These are phyloP conservation scores for Umimayanthus kanabou DNA, from an alignment of 92 coral and sea anemone genomes.

Conservation along the genomic window DNA sequence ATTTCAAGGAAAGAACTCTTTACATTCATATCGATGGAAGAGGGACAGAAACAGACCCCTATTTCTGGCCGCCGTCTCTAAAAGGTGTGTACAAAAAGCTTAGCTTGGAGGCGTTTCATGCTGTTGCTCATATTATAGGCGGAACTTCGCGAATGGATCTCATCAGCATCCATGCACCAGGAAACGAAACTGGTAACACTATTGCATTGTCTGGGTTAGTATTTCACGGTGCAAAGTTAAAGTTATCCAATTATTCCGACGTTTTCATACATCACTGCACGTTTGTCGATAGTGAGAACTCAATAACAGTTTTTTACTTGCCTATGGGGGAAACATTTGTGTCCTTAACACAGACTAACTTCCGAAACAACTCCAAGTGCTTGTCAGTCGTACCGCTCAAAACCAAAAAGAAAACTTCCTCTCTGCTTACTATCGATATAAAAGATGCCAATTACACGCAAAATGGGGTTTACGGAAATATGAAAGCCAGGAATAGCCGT, in stretches of 20 bases:
- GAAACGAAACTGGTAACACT: neutral
- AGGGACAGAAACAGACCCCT: neutral
- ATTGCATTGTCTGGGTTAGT: neutral
- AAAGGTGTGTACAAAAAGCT: conserved; percentile 2
- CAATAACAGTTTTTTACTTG: neutral
- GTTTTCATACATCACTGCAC: neutral
- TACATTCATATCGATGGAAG: conserved; percentile 20
- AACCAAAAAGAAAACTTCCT: no score
- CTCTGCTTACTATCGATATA: neutral
- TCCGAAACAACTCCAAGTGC: conserved; percentile 1
- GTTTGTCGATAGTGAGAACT: neutral
- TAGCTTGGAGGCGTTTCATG: neutral
- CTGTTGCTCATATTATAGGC: neutral
- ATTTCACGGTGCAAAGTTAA: neutral
- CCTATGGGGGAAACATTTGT: neutral
- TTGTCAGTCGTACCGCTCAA: neutral
- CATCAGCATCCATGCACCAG: neutral
- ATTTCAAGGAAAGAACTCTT: neutral
- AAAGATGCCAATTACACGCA: neutral
- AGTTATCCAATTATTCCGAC: neutral
- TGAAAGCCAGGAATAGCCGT: neutral
- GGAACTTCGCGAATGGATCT: neutral
- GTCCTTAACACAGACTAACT: neutral
- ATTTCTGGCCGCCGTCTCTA: conserved; percentile 10
- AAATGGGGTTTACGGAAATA: neutral